A percentile compares a stretch with the other conserved stretches of the same genome.
Conservation (phyloP, 2,888 invertebrate species). For the Leucophora obtusa region DNA sequence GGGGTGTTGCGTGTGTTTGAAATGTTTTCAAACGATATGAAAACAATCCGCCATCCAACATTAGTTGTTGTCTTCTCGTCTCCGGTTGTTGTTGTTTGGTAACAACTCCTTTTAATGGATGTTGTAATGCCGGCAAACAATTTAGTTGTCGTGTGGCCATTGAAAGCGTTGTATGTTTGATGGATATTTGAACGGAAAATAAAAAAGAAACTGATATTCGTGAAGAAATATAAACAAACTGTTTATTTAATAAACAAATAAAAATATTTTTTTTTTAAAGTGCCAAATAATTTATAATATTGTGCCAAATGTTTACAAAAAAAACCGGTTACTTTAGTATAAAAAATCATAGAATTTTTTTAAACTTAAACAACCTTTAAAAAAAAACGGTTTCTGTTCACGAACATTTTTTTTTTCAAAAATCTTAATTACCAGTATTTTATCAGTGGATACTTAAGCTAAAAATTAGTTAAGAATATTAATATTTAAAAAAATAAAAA, state of each 20-base stretch:
- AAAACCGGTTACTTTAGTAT: neutral
- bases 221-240: conserved; percentile 1
- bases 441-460: neutral
- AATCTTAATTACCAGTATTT: neutral
- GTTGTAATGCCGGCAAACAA: conserved; percentile 52
- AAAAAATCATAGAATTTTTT: too few species aligned
- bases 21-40: neutral
- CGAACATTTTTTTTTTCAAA: too few species aligned
- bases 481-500: neutral
- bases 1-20: neutral
- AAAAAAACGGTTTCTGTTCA: neutral
- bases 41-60: conserved; percentile 9
- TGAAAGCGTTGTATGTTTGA: conserved; percentile 52
- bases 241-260: neutral
- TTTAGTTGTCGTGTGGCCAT: conserved; percentile 63
- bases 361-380: too few species aligned
- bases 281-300: conserved; percentile 6
- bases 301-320: neutral
- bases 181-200: neutral
- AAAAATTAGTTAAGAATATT: neutral
- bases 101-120: conserved; percentile 52
- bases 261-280: neutral
- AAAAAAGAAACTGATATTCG: conserved; percentile 3
- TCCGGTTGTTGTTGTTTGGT: conserved; percentile 18
- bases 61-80: neutral